These are phyloP conservation scores for Poecilus cupreus DNA, from an alignment of 2,888 invertebrate species.

Conservation along the genomic window DNA sequence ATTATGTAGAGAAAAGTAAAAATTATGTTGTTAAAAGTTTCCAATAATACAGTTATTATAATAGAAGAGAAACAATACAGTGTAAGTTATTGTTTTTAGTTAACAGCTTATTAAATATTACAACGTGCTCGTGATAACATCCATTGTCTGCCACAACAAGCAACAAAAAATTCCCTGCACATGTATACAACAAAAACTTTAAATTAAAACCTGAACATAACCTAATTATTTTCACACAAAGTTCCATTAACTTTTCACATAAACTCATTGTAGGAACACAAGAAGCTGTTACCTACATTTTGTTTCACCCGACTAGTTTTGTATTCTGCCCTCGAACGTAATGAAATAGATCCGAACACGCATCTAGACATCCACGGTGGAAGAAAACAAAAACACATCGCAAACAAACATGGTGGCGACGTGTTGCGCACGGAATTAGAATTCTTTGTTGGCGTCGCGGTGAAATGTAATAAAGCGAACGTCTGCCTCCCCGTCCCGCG, in stretches of 20 bases:
- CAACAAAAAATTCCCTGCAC: conserved; percentile 14
- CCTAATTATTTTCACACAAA: conserved; percentile 41
- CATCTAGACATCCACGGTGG: conserved; percentile 39
- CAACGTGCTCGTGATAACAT: not conserved
- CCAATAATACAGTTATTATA: not conserved
- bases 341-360: conserved; percentile 50
- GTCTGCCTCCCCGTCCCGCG: not conserved
- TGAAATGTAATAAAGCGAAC: conserved; percentile 43
- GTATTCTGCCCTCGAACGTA: conserved; percentile 38
- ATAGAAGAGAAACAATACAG: not conserved
- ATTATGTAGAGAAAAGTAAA: no score
- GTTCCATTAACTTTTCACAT: conserved; percentile 43
- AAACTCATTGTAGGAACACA: conserved; percentile 21
- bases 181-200: conserved; percentile 29
- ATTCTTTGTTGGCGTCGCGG: conserved; percentile 43
- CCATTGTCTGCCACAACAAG: conserved; percentile 1
- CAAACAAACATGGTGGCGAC: conserved; percentile 39
- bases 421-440: conserved; percentile 37
- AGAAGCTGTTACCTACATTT: conserved; percentile 44
- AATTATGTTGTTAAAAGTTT: not conserved
- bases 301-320: conserved; percentile 39
- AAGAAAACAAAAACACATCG: conserved; percentile 46
- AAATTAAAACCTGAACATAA: conserved; percentile 39
- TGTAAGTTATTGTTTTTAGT: not conserved
- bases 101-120: conserved; percentile 27